Percentiles rank a stretch among this genome's conserved stretches.
These are phyloP conservation scores for Drosophila elegans DNA, from an alignment of 1,140 invertebrate genomes.

Conservation along the genomic window DNA sequence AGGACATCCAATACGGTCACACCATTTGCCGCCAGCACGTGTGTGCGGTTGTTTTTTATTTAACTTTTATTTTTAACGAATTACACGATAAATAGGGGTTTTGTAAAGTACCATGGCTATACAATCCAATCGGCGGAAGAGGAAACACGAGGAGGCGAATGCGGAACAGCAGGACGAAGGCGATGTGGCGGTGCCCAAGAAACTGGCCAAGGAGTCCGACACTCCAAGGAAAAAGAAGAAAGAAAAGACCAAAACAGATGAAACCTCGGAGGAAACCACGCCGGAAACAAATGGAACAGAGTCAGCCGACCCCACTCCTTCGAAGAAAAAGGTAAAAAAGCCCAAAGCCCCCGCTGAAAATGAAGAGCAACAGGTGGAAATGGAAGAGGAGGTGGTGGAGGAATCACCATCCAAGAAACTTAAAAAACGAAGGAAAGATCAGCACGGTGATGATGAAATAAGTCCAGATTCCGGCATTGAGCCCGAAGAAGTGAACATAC, in stretches of 20 bases:
- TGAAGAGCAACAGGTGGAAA: conserved; percentile 20
- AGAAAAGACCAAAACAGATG: conserved; percentile 6
- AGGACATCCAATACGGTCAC: neutral
- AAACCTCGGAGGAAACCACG: neutral
- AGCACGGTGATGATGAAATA: conserved; percentile 45
- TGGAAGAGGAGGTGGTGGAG: neutral
- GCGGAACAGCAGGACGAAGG: conserved; percentile 55
- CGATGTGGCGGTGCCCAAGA: conserved; percentile 68
- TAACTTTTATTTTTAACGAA: conserved; percentile 13
- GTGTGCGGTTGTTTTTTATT: conserved; percentile 39
- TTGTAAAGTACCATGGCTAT: conserved; percentile 64
- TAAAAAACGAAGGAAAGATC: conserved; percentile 13
- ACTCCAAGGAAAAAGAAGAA: conserved; percentile 67
- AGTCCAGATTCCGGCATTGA: conserved; percentile 71
- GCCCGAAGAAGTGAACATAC: conserved; percentile 48
- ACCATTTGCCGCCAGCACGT: conserved; percentile 45
- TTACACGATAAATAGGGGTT: conserved; percentile 18
- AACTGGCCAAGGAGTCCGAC: conserved; percentile 62
- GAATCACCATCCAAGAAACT: conserved; percentile 11
- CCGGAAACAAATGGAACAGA: conserved; percentile 6
- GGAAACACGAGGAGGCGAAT: conserved; percentile 52
- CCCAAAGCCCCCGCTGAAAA: neutral
- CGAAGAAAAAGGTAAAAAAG: conserved; percentile 7
- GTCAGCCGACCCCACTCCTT: neutral
- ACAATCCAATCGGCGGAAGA: conserved; percentile 72